A percentile compares a stretch with the other conserved stretches of the same genome.
These are phyloP conservation scores for Drosophila varians DNA, from an alignment of 1,140 invertebrate species.

Conservation along the genomic window DNA sequence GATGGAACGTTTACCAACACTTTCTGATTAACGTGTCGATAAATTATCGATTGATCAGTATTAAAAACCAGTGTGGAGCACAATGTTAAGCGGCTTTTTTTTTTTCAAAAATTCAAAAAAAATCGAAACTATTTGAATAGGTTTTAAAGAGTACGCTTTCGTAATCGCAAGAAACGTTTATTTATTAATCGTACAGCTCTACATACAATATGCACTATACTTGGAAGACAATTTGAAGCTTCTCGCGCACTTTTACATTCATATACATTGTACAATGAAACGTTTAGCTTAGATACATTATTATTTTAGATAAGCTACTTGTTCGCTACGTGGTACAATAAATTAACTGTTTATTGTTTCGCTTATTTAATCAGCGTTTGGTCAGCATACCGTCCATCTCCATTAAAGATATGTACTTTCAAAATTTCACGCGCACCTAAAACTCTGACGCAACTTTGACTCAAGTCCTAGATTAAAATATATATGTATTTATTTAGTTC, in stretches of 20 bases:
- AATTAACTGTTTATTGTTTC: slow-evolving; percentile 72
- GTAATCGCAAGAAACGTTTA: slow-evolving; percentile 69
- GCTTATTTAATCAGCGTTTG: slow-evolving; percentile 24
- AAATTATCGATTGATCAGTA: background rate
- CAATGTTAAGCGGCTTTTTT: too few relatives aligned
- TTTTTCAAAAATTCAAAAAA: background rate
- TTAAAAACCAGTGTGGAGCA: too few relatives aligned
- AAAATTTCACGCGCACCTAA: slow-evolving; percentile 59
- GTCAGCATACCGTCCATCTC: background rate
- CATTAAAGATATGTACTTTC: slow-evolving; percentile 19
- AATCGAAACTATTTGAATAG: background rate
- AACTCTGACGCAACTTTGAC: slow-evolving; percentile 62
- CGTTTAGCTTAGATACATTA: slow-evolving; percentile 46
- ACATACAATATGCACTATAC: slow-evolving; percentile 60
- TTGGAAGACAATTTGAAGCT: slow-evolving; percentile 71
- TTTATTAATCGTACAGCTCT: slow-evolving; percentile 53
- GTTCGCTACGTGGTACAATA: slow-evolving; percentile 72
- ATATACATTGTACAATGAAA: slow-evolving; percentile 50
- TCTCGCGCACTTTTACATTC: slow-evolving; percentile 56
- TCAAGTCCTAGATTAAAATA: slow-evolving; percentile 39
- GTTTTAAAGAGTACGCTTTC: background rate
- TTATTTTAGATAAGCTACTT: slow-evolving; percentile 60
- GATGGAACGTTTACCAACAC: background rate
- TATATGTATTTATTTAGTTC: slow-evolving; percentile 25
- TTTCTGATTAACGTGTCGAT: background rate